Conservation (phyloP, 2,888 invertebrate genomes). For the Lochmaea capreae region DNA sequence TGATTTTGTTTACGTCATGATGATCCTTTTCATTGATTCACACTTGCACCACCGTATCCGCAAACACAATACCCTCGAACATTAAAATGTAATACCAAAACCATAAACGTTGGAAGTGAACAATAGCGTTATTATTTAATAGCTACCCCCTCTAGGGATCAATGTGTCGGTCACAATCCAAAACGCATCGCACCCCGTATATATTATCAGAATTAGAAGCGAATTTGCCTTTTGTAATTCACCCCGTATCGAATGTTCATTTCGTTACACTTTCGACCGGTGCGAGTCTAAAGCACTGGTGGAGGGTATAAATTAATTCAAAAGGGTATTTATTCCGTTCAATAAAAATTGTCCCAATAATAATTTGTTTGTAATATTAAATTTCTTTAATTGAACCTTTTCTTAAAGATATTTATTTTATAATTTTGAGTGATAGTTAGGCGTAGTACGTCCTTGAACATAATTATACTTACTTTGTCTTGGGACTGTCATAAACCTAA, state of each 20-base stretch:
- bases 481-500: too few relatives aligned
- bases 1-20: constrained; percentile 11
- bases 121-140: constrained; percentile 47
- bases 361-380: too few relatives aligned
- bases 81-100: constrained; percentile 44
- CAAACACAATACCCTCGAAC: constrained; percentile 27
- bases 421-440: too few relatives aligned
- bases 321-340: not conserved
- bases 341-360: too few relatives aligned
- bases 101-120: constrained; percentile 37
- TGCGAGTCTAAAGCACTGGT: constrained; percentile 26
- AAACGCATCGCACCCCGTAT: constrained; percentile 17
- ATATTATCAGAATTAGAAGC: constrained; percentile 39
- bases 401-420: too few relatives aligned
- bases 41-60: constrained; percentile 28
- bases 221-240: constrained; percentile 57
- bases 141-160: constrained; percentile 40
- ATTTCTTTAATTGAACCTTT: too few relatives aligned
- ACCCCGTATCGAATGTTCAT: constrained; percentile 65
- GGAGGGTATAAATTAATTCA: constrained; percentile 4
- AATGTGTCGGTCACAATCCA: constrained; percentile 18
- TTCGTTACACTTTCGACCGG: constrained; percentile 58
- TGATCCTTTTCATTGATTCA: constrained; percentile 17
- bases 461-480: too few relatives aligned
- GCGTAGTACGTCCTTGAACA: too few relatives aligned